These are phyloP conservation scores for Aphidius colemani DNA, from an alignment of 2,888 invertebrate species.

Conservation along the genomic window DNA sequence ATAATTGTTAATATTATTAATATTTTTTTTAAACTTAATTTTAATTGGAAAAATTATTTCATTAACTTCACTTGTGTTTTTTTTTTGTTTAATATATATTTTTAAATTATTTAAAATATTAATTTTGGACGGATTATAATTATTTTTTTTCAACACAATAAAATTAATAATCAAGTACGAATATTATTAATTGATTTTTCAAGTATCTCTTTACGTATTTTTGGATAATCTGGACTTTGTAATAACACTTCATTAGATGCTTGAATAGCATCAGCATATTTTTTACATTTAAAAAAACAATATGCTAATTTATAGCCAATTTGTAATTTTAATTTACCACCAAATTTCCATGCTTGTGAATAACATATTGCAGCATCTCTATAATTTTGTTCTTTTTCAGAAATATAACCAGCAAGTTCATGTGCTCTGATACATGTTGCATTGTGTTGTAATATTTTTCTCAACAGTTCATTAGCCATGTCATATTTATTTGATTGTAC, in stretches of 20 bases:
- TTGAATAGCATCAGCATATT: slow-evolving; percentile 89
- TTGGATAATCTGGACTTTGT: slow-evolving; percentile 85
- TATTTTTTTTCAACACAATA: slow-evolving; percentile 30
- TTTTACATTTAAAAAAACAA: slow-evolving; percentile 87
- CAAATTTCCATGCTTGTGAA: slow-evolving; percentile 83
- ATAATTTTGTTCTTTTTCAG: slow-evolving; percentile 92
- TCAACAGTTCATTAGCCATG: slow-evolving; percentile 81
- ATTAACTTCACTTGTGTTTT: too few species aligned
- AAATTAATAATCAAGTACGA: slow-evolving; percentile 59
- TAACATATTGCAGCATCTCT: slow-evolving; percentile 83
- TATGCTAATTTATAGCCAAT: slow-evolving; percentile 93
- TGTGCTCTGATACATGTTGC: slow-evolving; percentile 89
- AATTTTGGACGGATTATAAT: neutral
- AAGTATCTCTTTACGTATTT: slow-evolving; percentile 89
- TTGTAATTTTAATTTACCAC: slow-evolving; percentile 79
- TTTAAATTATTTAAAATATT: too few species aligned
- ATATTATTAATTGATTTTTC: slow-evolving; percentile 85
- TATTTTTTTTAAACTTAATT: neutral
- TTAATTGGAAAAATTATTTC: neutral
- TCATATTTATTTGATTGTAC: slow-evolving; percentile 83
- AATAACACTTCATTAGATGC: slow-evolving; percentile 83
- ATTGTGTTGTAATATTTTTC: slow-evolving; percentile 78
- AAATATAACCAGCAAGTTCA: slow-evolving; percentile 83
- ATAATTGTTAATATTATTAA: neutral
- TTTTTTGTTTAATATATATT: too few species aligned